Evolutionary conservation across 2,113 vertebrate species (phyloP), one percentile per base, ranked within the genome.

Genomic region (Antigone vipio): DNA sequence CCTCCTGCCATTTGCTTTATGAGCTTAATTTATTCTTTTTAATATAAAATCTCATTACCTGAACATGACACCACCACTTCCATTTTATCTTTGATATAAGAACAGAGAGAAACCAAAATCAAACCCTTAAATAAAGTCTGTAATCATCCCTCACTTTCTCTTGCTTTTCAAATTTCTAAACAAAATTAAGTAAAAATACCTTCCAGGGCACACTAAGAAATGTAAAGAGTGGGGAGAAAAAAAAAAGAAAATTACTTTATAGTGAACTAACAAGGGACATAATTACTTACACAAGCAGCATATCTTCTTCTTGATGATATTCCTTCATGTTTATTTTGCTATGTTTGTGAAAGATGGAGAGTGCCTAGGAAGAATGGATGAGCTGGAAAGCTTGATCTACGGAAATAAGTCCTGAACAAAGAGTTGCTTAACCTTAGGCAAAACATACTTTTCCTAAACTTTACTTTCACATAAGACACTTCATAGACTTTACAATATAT

Each of bases 11-110:
- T 60, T 92, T 67, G 94, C 80, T 98, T 98, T 97, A 98, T 98
- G 95, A 98, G 97, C 98, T 98, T 98, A 98, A 98, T 98, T 98
- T 98, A 98, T 98, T 98, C 98, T 98, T 98, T 98, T 98, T 98
- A 98, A 98, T 98, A 98, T 98, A 98, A 98, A 98, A 98, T 98
- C 98, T 98, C 98, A 98, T 98, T 98, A 98, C 98, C 98, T 98
- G 98, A 98, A 98, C 98, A 98, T 96, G 98, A 97, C 98, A 97
- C 97, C 92, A 98, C 96, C 95, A 95, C 97, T 98, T 98, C 97
- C 96, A 97, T 96, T 98, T 98, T 97, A 98, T 98, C 98, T 98
- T 98, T 98, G 98, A 98, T 98, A 98, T 98, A 97, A 98, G 98
- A 98, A 98, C 98, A 98, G 98, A 98, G 98, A 98, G 98, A 98